Percentiles rank a stretch among this genome's conserved stretches.
Conservation (phyloP, 2,797 vertebrate species). For the Sebastes itinus region DNA sequence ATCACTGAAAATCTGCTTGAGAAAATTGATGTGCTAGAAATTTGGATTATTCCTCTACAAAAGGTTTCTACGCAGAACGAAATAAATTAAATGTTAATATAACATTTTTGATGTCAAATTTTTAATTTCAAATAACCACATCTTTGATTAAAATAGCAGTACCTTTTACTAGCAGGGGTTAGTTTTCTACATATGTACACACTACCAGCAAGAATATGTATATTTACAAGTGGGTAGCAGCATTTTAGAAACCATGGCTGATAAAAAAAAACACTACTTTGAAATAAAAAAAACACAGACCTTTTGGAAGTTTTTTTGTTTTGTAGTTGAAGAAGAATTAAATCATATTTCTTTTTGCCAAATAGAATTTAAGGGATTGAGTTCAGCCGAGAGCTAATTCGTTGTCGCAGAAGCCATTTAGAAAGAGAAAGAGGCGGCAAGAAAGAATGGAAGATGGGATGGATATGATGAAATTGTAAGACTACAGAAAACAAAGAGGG, state of each 20-base stretch:
- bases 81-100: slow-evolving; percentile 81
- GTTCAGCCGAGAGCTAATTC: slow-evolving; percentile 39
- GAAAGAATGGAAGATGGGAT: slow-evolving; percentile 11
- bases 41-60: slow-evolving; percentile 61
- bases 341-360: slow-evolving; percentile 43
- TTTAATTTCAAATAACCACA: slow-evolving; percentile 60
- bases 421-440: neutral
- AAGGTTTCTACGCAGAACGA: slow-evolving; percentile 60
- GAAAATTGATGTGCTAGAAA: slow-evolving; percentile 49
- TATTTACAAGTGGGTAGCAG: slow-evolving; percentile 78
- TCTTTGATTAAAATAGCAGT: slow-evolving; percentile 68
- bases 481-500: slow-evolving; percentile 7
- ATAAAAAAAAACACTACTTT: slow-evolving; percentile 36
- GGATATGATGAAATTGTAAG: slow-evolving; percentile 8
- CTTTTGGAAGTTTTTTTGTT: neutral
- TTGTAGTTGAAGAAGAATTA: slow-evolving; percentile 1
- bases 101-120: slow-evolving; percentile 77
- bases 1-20: slow-evolving; percentile 14
- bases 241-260: slow-evolving; percentile 53
- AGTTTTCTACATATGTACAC: slow-evolving; percentile 78
- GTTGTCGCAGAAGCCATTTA: slow-evolving; percentile 48
- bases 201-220: slow-evolving; percentile 59
- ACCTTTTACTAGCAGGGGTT: slow-evolving; percentile 59
- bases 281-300: slow-evolving; percentile 7
- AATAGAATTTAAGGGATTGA: slow-evolving; percentile 49